Evolutionary conservation across 2,888 invertebrate species (phyloP).

Genomic region (Argyresthia goedartella): DNA sequence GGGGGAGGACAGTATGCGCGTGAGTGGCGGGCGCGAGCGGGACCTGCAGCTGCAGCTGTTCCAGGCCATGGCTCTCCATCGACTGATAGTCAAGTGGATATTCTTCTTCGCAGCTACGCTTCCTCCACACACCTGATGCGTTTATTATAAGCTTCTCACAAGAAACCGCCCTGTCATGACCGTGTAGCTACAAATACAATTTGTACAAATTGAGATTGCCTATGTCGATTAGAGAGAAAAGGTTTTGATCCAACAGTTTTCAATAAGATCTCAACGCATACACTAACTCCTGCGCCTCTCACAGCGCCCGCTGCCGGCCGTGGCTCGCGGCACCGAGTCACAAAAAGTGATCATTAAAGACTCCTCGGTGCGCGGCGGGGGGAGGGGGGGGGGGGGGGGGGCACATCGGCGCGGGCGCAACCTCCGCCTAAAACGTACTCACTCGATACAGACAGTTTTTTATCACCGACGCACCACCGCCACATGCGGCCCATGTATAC

Average conservation of each 20-base stretch:
- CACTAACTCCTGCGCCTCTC: conserved; percentile 16
- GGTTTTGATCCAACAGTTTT: no score
- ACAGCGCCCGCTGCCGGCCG: conserved; percentile 16
- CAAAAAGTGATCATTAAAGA: conserved; percentile 68
- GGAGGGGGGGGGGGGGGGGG: conserved; percentile 21
- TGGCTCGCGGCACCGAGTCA: conserved; percentile 30
- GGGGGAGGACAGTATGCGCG: conserved; percentile 10
- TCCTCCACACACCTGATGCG: no score
- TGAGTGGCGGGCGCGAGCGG: conserved; percentile 5
- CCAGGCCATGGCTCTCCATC: not conserved
- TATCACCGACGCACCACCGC: conserved; percentile 31
- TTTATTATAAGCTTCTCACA: no score
- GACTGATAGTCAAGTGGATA: no score
- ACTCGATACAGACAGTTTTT: conserved; percentile 36
- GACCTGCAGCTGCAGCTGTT: not conserved
- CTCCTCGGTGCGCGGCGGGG: conserved; percentile 34
- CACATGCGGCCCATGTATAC: conserved; percentile 47
- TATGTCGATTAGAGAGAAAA: no score
- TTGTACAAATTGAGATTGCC: no score
- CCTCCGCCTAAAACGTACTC: conserved; percentile 45
- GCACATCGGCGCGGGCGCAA: conserved; percentile 30
- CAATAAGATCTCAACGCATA: no score
- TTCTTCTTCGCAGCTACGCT: no score
- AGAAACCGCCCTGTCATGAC: no score
- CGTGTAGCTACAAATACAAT: no score